A percentile compares a stretch with the other conserved stretches of the same genome.
These are phyloP conservation scores for Limosa lapponica DNA, from an alignment of 2,797 vertebrate species.

Conservation along the genomic window DNA sequence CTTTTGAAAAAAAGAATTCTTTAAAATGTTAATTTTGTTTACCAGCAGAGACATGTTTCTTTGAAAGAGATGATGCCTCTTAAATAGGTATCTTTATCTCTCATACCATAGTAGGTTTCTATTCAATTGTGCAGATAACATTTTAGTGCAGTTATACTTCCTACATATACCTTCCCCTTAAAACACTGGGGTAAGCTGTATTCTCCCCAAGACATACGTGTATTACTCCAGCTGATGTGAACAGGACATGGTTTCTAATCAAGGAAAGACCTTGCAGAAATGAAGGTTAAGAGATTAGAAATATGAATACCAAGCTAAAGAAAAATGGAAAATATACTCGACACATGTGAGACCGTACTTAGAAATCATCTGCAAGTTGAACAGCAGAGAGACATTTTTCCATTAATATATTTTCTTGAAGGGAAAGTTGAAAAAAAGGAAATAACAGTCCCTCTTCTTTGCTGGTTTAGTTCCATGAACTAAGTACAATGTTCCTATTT, in stretches of 20 bases:
- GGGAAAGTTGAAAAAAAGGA: background rate
- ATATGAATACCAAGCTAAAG: background rate
- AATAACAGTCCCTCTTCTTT: background rate
- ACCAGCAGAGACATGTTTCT: background rate
- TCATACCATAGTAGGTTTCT: background rate
- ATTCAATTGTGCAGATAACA: background rate
- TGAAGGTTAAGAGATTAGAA: background rate
- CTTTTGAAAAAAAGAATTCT: background rate
- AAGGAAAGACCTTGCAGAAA: background rate
- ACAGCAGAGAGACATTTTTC: background rate
- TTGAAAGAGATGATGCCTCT: conserved; percentile 5
- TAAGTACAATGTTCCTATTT: background rate
- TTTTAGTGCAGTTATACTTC: background rate
- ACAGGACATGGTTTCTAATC: background rate
- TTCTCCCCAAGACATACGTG: background rate
- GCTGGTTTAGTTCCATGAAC: background rate
- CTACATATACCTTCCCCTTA: background rate
- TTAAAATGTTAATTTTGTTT: conserved; percentile 48
- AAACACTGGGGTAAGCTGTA: background rate
- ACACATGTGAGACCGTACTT: background rate
- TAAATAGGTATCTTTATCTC: conserved; percentile 11
- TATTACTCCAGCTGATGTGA: background rate
- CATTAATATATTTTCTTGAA: background rate
- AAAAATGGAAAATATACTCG: background rate
- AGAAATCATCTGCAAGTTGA: background rate